Base-by-base conservation (phyloP, 2,113 vertebrate genomes). In the Nothobranchius furzeri region DNA sequence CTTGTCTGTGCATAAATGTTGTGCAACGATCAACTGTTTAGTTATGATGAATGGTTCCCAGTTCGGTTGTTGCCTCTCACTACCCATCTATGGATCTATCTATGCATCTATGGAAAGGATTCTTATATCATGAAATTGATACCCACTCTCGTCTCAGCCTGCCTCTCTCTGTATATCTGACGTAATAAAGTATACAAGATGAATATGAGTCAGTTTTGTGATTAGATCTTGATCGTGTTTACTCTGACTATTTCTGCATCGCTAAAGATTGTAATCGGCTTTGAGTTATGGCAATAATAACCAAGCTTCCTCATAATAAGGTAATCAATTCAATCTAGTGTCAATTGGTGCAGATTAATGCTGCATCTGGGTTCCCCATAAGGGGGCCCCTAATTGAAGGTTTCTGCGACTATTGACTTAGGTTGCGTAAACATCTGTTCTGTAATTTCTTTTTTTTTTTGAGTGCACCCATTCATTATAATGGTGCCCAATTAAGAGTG, bases 211-310 rank as follows among this genome's bases (percentile, higher is more conserved):
- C 25, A 78, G 76, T 81, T 83, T 81, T 70, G 84, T 82, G 83
- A 87, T 77, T 70, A 64, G 73, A 73, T 81, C 78, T 66, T 81
- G 82, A 87, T 87, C 82, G 51, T 85, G 88, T 91, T 90, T 87
- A 85, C 73, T 55, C 70, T 51, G 71, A 85, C 78, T 76, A 83
- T 79, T 74, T 84, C 77, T 86, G 73, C 76, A 66, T 68, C 43
- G 83, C 71, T 70, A 78, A 78, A 80, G 64, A 78, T 81, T 72
- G 75, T 92, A 92, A 93, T 92, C 65, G 62, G 85, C 80, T 82
- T 88, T 93, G 91, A 93, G 89, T 93, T 92, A 93, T 92, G 87
- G 79, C 83, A 86, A 93, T 92, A 93, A 93, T 92, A 93, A 90
- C 85, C 73, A 45, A 85, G 85, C 83, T 86, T 92, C 87, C 89